Evolutionary conservation across 2,797 vertebrate genomes (phyloP).

Genomic region (Notolepis coatsorum): DNA sequence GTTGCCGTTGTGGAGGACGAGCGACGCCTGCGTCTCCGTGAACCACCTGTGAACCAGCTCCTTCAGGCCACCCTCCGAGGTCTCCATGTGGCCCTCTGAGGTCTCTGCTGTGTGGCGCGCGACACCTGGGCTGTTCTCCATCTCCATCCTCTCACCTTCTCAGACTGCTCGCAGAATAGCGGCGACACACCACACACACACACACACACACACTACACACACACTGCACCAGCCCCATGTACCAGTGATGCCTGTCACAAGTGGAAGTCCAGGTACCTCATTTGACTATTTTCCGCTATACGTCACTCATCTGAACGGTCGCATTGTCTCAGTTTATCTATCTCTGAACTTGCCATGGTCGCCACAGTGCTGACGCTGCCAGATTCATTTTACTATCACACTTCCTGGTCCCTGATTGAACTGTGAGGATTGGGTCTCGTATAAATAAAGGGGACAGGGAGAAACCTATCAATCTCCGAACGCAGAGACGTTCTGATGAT

Average conservation of each 20-base stretch:
- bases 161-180: neutral
- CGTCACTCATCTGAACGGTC: constrained; percentile 51
- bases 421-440: neutral
- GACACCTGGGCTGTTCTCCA: neutral
- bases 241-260: neutral
- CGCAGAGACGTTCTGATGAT: too few relatives aligned
- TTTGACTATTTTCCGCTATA: constrained; percentile 79
- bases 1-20: constrained; percentile 73
- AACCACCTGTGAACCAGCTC: constrained; percentile 82
- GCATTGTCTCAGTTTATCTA: constrained; percentile 65
- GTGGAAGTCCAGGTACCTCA: constrained; percentile 56
- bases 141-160: constrained; percentile 27
- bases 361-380: neutral
- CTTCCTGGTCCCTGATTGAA: constrained; percentile 47
- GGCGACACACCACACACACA: neutral
- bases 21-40: constrained; percentile 76
- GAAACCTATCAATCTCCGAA: too few relatives aligned
- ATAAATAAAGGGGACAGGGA: neutral
- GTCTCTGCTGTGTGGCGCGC: constrained; percentile 20
- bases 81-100: constrained; percentile 23
- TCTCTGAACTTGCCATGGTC: neutral
- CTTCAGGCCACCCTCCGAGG: constrained; percentile 64
- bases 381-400: constrained; percentile 49
- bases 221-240: neutral
- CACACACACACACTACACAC: neutral